phyloP scores from a whole-genome alignment of 2,113 vertebrate species.

The Eulemur macaco region DNA sequence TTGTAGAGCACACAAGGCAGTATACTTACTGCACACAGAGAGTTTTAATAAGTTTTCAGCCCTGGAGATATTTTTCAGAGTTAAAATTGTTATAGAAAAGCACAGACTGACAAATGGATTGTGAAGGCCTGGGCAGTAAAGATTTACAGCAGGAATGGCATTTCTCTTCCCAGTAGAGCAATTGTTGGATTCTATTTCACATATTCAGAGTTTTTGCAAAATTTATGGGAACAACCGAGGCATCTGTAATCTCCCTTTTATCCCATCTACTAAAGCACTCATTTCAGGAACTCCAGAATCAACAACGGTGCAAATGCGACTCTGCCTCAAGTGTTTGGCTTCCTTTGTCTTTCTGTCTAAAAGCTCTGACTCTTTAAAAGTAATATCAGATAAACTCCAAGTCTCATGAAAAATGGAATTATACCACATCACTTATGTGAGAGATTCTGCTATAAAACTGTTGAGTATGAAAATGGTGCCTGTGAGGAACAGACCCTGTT shows the following conservation, averaged over 20 bases:
- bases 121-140: slow-evolving; percentile 51
- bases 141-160: slow-evolving; percentile 57
- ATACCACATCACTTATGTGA: background rate
- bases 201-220: slow-evolving; percentile 56
- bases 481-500: background rate
- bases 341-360: background rate
- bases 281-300: slow-evolving; percentile 23
- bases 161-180: slow-evolving; percentile 58
- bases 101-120: slow-evolving; percentile 59
- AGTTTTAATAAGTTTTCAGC: slow-evolving; percentile 71
- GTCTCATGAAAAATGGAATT: background rate
- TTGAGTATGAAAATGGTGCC: background rate
- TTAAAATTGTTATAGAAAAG: slow-evolving; percentile 68
- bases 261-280: background rate
- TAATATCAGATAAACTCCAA: slow-evolving; percentile 34
- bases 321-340: background rate
- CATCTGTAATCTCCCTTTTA: slow-evolving; percentile 31
- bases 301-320: background rate
- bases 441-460: background rate
- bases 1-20: slow-evolving; percentile 14
- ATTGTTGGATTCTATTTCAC: slow-evolving; percentile 42
- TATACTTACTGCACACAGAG: slow-evolving; percentile 7
- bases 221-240: slow-evolving; percentile 30
- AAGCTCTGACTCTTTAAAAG: slow-evolving; percentile 28
- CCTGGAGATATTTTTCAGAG: slow-evolving; percentile 69